A percentile compares a stretch with the other conserved stretches of the same genome.
Evolutionary conservation across 2,888 invertebrate genomes (phyloP).

Genomic region (Sinodicranocentrus sp.): DNA sequence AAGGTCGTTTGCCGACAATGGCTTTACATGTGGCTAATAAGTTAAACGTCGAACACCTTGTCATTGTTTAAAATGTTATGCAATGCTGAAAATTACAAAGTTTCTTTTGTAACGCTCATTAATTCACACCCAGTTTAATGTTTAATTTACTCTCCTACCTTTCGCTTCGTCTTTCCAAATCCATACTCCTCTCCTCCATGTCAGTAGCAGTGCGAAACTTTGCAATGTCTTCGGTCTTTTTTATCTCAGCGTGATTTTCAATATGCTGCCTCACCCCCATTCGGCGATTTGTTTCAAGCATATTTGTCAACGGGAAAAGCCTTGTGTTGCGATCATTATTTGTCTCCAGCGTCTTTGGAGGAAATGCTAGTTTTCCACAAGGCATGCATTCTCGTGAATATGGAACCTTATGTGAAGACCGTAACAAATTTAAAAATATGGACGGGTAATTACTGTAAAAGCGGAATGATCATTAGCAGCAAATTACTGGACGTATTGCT

Average conservation of each 20-base stretch:
- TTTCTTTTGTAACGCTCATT: neutral
- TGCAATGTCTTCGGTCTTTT: conserved; percentile 64
- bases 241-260: conserved; percentile 68
- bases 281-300: conserved; percentile 62
- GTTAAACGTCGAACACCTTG: too few relatives aligned
- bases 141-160: conserved; percentile 62
- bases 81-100: neutral
- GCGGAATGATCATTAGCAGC: neutral
- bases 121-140: too few relatives aligned
- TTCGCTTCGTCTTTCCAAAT: conserved; percentile 72
- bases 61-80: too few relatives aligned
- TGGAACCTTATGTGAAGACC: neutral
- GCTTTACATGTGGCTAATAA: too few relatives aligned
- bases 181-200: conserved; percentile 68
- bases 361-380: conserved; percentile 51
- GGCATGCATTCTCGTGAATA: conserved; percentile 25
- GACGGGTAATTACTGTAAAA: neutral
- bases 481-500: conserved; percentile 15
- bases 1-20: too few relatives aligned
- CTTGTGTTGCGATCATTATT: conserved; percentile 4
- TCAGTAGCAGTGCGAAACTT: conserved; percentile 59
- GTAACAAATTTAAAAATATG: neutral
- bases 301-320: conserved; percentile 47
- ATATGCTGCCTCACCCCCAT: conserved; percentile 50
- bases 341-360: neutral